Evolutionary conservation across 1,140 invertebrate species (phyloP).

Genomic region (Campoletis sonorensis): DNA sequence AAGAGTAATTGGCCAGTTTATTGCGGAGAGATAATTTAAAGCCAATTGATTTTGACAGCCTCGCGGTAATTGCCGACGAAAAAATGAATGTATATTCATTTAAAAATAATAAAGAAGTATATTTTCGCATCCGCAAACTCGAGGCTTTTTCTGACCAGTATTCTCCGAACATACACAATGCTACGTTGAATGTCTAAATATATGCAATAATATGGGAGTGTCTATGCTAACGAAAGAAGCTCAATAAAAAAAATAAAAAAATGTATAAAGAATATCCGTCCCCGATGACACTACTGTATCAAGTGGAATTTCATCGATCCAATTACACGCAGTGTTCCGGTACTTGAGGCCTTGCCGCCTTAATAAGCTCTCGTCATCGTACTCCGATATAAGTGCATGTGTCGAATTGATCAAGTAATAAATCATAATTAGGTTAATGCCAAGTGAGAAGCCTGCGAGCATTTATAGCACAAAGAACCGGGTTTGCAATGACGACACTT

Average conservation of each 20-base stretch:
- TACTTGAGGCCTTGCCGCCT: constrained; percentile 38
- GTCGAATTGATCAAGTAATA: constrained; percentile 34
- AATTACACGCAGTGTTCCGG: constrained; percentile 48
- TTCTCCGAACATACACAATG: neutral
- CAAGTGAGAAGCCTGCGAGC: neutral
- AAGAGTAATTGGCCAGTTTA: no score
- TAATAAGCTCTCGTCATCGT: constrained; percentile 34
- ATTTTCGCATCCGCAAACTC: no score
- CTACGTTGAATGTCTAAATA: neutral
- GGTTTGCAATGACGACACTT: neutral
- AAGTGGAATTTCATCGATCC: constrained; percentile 46
- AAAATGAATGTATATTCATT: no score
- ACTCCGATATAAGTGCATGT: neutral
- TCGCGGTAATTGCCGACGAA: no score
- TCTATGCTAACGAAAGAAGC: neutral
- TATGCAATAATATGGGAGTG: neutral
- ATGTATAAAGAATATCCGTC: neutral
- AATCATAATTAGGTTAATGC: constrained; percentile 47
- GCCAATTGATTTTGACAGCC: no score
- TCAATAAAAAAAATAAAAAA: neutral
- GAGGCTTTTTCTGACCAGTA: no score
- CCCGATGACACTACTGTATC: neutral
- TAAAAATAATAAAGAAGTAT: no score
- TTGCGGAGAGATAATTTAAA: no score
- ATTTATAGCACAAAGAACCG: neutral